Percentiles rank a stretch among this genome's conserved stretches.
phyloP scores from a whole-genome alignment of 2,113 vertebrate species.

The Callipepla squamata region DNA sequence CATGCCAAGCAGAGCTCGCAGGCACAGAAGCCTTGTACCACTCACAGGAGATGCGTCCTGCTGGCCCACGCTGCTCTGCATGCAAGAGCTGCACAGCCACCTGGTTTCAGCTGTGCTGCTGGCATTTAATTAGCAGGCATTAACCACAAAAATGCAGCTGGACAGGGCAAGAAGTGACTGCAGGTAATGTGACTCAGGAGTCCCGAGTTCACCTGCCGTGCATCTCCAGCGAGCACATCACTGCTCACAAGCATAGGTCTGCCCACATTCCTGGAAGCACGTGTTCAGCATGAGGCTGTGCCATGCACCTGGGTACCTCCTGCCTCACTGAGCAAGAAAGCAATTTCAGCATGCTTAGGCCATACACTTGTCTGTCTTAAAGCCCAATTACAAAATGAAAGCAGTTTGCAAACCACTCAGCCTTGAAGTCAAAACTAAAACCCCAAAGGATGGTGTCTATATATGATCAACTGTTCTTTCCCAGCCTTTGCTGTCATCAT shows the following conservation, averaged over 20 bases:
- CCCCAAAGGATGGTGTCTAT: accelerated
- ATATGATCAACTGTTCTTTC: not conserved
- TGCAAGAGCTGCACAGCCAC: accelerated
- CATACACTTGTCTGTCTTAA: not conserved
- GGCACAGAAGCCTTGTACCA: not conserved
- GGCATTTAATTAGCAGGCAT: not conserved
- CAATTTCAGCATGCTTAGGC: not conserved
- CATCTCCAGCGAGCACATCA: not conserved
- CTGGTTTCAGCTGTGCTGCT: not conserved
- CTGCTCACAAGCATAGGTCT: not conserved
- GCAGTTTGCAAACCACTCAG: not conserved
- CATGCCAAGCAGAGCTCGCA: accelerated
- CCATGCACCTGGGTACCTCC: not conserved
- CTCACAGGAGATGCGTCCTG: not conserved
- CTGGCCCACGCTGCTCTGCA: accelerated
- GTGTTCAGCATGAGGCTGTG: not conserved
- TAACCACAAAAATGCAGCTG: slow-evolving; percentile 15
- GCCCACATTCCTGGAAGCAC: not conserved
- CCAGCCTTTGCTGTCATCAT: not conserved
- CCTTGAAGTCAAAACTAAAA: not conserved
- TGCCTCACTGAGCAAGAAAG: not conserved
- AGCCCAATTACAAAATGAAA: not conserved
- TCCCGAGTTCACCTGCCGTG: not conserved
- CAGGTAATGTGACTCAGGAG: not conserved
- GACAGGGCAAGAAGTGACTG: not conserved